Conservation (phyloP, 2,113 vertebrate genomes). For the Lynx canadensis region DNA sequence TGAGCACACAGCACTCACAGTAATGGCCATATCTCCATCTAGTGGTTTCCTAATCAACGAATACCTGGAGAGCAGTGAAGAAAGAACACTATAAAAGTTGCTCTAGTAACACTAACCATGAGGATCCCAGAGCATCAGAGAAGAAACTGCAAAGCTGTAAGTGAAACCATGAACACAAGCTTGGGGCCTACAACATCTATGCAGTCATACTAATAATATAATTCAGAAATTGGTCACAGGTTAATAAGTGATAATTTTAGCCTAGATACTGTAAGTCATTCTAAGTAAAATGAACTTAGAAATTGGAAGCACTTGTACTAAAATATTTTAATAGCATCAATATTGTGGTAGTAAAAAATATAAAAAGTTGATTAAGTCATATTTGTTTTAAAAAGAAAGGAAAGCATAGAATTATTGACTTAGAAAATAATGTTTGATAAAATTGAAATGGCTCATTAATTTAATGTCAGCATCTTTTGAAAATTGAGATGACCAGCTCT, state of each 20-base stretch:
- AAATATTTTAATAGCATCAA: not conserved
- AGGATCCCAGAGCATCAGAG: not conserved
- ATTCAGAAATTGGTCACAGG: not conserved
- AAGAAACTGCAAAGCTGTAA: not conserved
- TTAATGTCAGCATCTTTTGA: not conserved
- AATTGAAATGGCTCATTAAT: not conserved
- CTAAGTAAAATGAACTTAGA: not conserved
- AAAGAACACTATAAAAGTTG: not conserved
- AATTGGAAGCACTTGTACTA: not conserved
- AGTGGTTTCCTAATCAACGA: slow-evolving; percentile 75
- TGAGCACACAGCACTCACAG: slow-evolving; percentile 14
- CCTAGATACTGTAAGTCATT: not conserved
- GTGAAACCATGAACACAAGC: not conserved
- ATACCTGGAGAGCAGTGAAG: not conserved
- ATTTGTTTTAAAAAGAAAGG: not conserved
- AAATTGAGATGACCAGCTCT: not conserved
- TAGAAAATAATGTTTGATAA: not conserved
- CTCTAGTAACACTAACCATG: not conserved
- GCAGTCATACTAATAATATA: not conserved
- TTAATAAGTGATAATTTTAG: not conserved
- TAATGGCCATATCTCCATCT: slow-evolving; percentile 82
- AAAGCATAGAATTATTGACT: not conserved
- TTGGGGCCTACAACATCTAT: not conserved
- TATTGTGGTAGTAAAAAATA: not conserved
- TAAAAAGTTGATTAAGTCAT: not conserved